phyloP scores from a whole-genome alignment of 2,888 invertebrate genomes.

The Chloroclysta siterata region DNA sequence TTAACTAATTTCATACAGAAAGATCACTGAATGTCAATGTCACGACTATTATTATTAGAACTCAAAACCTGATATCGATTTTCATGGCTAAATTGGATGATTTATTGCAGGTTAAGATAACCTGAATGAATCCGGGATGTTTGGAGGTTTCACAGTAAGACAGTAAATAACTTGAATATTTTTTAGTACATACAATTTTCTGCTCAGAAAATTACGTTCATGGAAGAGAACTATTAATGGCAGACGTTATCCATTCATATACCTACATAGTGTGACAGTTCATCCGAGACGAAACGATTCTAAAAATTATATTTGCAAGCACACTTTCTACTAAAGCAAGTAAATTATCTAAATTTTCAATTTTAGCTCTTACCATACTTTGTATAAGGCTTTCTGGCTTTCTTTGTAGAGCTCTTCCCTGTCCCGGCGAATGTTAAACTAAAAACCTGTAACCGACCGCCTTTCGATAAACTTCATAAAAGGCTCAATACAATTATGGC shows the following conservation, averaged over 20 bases:
- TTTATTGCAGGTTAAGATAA: neutral
- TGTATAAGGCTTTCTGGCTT: constrained; percentile 7
- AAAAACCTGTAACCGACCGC: constrained; percentile 22
- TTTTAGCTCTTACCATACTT: neutral
- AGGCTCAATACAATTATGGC: constrained; percentile 13
- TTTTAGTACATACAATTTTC: no score
- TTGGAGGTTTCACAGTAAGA: no score
- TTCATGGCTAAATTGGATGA: constrained; percentile 2
- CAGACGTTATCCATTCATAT: no score
- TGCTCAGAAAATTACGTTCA: no score
- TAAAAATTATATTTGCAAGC: no score
- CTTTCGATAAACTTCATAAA: constrained; percentile 29
- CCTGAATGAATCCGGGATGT: no score
- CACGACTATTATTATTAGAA: neutral
- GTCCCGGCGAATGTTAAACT: constrained; percentile 6
- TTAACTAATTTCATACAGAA: constrained; percentile 12
- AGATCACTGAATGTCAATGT: constrained; percentile 38
- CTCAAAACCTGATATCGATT: neutral
- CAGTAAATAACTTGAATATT: no score
- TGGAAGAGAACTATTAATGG: no score
- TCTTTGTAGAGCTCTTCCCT: constrained; percentile 6
- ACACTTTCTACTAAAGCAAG: neutral
- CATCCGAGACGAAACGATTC: no score
- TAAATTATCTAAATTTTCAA: neutral
- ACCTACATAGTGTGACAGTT: no score